Conservation (phyloP, 2,888 invertebrate species). For the Carcina quercana region DNA sequence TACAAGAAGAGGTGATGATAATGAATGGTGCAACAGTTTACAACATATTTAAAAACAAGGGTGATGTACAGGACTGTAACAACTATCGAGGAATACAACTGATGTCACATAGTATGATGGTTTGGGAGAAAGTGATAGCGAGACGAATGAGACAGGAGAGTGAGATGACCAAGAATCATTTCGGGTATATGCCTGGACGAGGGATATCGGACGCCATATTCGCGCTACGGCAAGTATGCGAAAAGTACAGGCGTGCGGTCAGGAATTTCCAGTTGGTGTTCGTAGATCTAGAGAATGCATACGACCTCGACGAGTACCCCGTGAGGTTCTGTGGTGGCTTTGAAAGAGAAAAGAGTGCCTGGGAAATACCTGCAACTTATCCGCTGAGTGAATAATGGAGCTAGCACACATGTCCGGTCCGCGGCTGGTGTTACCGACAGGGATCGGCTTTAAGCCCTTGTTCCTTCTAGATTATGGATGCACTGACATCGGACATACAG, state of each 20-base stretch:
- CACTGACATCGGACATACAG: not conserved
- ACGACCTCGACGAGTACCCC: not conserved
- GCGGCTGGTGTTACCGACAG: too few species aligned
- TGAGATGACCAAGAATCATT: not conserved
- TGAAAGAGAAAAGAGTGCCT: too few species aligned
- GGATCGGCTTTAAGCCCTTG: conserved; percentile 10
- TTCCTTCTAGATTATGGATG: not conserved
- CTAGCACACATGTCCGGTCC: not conserved
- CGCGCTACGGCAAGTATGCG: not conserved
- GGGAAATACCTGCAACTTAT: too few species aligned
- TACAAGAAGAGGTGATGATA: too few species aligned
- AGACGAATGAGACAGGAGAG: not conserved
- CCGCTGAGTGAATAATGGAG: not conserved
- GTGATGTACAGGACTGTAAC: too few species aligned
- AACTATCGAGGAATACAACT: too few species aligned
- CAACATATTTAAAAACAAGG: not conserved
- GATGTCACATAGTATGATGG: too few species aligned
- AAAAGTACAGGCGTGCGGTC: not conserved
- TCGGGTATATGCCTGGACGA: not conserved
- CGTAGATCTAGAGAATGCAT: not conserved
- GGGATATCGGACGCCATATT: not conserved
- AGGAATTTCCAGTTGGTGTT: not conserved
- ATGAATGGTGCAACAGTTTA: not conserved
- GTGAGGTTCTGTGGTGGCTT: not conserved
- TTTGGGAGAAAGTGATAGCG: not conserved